phyloP scores from a whole-genome alignment of 2,888 invertebrate genomes.

The Oscheius sp. region DNA sequence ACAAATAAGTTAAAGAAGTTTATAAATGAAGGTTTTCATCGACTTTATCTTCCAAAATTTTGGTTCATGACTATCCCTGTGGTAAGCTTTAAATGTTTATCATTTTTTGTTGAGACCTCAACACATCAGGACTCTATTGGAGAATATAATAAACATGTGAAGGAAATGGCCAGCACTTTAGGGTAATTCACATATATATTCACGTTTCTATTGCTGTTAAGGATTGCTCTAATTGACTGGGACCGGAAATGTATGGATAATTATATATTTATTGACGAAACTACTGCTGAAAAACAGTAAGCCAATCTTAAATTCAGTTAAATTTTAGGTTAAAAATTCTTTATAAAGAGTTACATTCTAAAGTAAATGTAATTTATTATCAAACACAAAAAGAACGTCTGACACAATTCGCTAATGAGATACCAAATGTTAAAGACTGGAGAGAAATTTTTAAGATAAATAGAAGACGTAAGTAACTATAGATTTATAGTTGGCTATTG shows the following conservation, averaged over 20 bases:
- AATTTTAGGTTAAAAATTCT: neutral
- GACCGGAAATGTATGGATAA: neutral
- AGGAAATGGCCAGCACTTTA: neutral
- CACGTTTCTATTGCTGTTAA: neutral
- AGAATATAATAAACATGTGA: neutral
- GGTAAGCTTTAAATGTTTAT: neutral
- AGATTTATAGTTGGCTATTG: neutral
- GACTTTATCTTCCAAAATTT: neutral
- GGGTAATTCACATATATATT: neutral
- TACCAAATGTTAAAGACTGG: neutral
- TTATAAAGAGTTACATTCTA: neutral
- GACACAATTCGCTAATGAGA: too few species aligned
- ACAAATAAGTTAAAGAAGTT: neutral
- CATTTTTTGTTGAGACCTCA: neutral
- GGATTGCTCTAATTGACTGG: neutral
- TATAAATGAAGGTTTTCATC: neutral
- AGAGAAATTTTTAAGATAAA: neutral
- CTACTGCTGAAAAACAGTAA: neutral
- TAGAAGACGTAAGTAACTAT: too few species aligned
- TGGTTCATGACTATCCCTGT: conserved; percentile 5
- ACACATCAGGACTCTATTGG: neutral
- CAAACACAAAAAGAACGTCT: too few species aligned
- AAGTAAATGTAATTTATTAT: neutral
- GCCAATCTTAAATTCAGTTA: neutral
- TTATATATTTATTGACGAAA: neutral